Base-by-base conservation (phyloP, 2,888 invertebrate genomes). In the Dichetophora obliterata region DNA sequence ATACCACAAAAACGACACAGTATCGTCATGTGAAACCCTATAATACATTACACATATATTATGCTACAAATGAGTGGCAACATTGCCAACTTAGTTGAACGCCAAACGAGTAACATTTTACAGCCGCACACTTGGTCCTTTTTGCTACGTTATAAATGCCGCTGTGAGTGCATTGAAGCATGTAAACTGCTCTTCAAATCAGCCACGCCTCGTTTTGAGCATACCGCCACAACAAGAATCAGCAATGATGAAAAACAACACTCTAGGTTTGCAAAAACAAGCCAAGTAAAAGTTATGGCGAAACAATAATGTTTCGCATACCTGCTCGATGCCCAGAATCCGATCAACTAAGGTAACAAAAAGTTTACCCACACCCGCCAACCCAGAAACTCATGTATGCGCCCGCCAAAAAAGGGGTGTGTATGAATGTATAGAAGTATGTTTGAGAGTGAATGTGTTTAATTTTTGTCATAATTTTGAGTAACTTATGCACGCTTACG, bases 401-500 rank as follows among this genome's bases (percentile, higher is more conserved):
- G 14, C 16, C 19, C 8, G 19, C 6, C n/a, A n/a, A n/a, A n/a
- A n/a, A n/a, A n/a, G n/a, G n/a, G n/a, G 11, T 14, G 14, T 43
- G 11, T 43, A 43, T 1, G 43, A 6, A 6, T 37, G 37, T 37
- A 3, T 31, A 5, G 31, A 31, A 4, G 37, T 37, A 37, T 37
- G 8, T 43, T 43, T 9, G 11, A 43, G 14, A 43, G 43, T 43
- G 14, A 43, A 43, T 43, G 43, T 43, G 43, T 43, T 43, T 43
- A 24, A 22, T 27, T 59, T 59, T 54, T 14, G 24, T 59, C 57
- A 59, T 59, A 59, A 59, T 59, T 59, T 59, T 19, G 57, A 8
- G 27, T 59, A 59, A 59, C 57, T 59, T 59, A 59, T 59, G 57
- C 57, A 59, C 43, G 57, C 57, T 43, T 43, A 43, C 14, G 43